Evolutionary conservation across 2,113 vertebrate genomes (phyloP).

Genomic region (Suricata suricatta): DNA sequence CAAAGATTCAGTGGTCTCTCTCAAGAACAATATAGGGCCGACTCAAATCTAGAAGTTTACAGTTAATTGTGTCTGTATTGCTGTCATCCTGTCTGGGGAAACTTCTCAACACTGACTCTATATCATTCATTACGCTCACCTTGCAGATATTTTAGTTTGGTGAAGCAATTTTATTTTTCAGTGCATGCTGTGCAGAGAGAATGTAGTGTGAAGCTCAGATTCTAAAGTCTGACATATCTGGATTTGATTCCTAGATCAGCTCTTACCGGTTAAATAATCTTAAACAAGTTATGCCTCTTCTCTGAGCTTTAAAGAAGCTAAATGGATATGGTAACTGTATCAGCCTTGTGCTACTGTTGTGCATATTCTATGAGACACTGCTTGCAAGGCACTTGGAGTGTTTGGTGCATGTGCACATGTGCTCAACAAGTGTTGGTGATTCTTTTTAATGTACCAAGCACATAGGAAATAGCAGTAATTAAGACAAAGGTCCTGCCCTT

Average conservation of each 20-base stretch:
- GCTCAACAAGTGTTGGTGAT: background rate
- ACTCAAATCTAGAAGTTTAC: background rate
- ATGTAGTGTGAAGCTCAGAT: background rate
- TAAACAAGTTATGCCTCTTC: background rate
- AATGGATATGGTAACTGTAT: background rate
- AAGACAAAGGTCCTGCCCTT: background rate
- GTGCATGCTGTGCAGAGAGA: background rate
- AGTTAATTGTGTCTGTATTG: background rate
- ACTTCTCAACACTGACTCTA: background rate
- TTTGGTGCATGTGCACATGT: background rate
- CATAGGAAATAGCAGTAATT: background rate
- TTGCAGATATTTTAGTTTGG: background rate
- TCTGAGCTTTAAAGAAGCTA: background rate
- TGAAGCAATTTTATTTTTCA: background rate
- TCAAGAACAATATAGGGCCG: background rate
- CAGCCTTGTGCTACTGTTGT: background rate
- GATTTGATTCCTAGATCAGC: background rate
- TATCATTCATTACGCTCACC: background rate
- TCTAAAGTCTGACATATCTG: background rate
- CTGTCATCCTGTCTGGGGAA: background rate
- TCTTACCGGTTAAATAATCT: background rate
- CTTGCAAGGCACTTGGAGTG: background rate
- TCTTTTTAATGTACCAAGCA: background rate
- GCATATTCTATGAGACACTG: background rate
- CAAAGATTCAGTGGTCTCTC: background rate